phyloP scores from a whole-genome alignment of 2,888 invertebrate species.

The Proisotoma minuta region DNA sequence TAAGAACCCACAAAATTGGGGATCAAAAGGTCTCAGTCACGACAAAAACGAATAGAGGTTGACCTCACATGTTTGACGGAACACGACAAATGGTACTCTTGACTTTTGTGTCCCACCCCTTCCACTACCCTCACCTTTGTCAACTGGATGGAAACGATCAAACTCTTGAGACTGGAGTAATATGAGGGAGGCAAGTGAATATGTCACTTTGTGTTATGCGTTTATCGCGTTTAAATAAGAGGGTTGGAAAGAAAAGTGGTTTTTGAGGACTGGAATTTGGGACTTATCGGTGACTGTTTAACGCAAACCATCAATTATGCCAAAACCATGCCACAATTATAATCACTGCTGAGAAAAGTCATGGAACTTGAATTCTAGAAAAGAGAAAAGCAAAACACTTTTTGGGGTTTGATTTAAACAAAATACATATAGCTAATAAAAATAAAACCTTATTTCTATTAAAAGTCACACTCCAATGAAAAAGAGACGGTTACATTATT shows the following conservation, averaged over 20 bases:
- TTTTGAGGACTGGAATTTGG: background rate
- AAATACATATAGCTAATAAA: no score
- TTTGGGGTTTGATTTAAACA: no score
- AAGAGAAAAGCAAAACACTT: no score
- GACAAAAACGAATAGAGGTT: background rate
- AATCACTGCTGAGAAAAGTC: no score
- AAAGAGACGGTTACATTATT: no score
- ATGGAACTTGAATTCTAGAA: no score
- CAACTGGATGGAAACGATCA: background rate
- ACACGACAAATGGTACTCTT: conserved; percentile 15
- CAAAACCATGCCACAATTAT: no score
- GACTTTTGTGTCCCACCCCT: conserved; percentile 13
- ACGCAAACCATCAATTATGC: conserved; percentile 3
- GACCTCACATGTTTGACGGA: background rate
- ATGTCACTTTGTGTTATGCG: background rate
- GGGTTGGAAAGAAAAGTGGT: conserved; percentile 1
- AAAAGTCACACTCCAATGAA: no score
- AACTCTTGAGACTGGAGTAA: no score
- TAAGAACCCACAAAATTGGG: no score
- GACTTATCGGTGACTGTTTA: background rate
- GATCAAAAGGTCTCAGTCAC: conserved; percentile 3
- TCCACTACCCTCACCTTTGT: conserved; percentile 11
- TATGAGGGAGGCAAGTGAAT: no score
- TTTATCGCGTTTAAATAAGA: conserved; percentile 2
- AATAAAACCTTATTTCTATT: no score